Evolutionary conservation across 2,888 invertebrate species (phyloP).

Genomic region (Eupithecia subfuscata): DNA sequence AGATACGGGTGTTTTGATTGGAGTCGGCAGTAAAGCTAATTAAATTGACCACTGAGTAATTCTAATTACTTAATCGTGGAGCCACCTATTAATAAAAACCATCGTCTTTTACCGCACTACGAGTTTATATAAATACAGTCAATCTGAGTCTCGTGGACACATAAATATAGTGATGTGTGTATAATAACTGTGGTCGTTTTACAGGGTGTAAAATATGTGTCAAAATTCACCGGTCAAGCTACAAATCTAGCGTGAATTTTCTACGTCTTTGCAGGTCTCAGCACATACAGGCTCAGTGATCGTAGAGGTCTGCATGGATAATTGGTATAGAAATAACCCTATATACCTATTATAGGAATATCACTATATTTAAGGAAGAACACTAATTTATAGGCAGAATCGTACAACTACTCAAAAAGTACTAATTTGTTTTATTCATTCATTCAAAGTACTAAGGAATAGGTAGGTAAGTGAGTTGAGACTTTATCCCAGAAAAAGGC

Average conservation of each 20-base stretch:
- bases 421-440: no score
- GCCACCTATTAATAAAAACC: slow-evolving; percentile 29
- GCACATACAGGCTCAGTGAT: no score
- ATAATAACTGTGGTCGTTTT: not conserved
- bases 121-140: slow-evolving; percentile 22
- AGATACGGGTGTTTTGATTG: slow-evolving; percentile 17
- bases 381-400: no score
- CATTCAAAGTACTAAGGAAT: no score
- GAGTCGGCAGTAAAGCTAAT: slow-evolving; percentile 17
- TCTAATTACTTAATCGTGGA: slow-evolving; percentile 40
- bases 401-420: no score
- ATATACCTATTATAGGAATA: no score
- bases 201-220: not conserved
- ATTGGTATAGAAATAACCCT: no score
- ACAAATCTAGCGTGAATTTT: not conserved
- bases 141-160: not conserved
- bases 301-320: no score
- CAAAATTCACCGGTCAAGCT: not conserved
- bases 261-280: not conserved
- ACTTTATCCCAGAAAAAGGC: no score
- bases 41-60: slow-evolving; percentile 31
- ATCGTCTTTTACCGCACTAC: slow-evolving; percentile 23
- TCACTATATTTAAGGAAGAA: no score
- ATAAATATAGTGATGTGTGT: not conserved
- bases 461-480: no score